These are phyloP conservation scores for Drosophila bocqueti DNA, from an alignment of 1,140 invertebrate genomes.

Conservation along the genomic window DNA sequence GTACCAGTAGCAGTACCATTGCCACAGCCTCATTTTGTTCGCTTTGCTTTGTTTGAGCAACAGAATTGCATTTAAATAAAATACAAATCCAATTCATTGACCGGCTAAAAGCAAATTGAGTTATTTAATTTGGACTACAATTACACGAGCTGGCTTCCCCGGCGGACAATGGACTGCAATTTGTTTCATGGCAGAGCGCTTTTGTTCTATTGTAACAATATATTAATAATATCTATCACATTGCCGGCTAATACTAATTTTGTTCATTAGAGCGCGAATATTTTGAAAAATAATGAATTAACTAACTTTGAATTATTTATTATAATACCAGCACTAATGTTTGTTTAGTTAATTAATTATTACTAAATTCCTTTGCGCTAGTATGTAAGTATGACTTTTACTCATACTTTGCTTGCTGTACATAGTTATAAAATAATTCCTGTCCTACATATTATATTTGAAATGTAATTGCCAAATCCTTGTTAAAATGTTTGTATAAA, in stretches of 20 bases:
- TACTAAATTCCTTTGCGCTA: too few relatives aligned
- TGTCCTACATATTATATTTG: neutral
- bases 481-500: neutral
- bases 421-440: neutral
- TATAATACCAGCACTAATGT: too few relatives aligned
- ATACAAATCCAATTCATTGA: constrained; percentile 56
- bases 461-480: neutral
- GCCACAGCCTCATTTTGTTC: constrained; percentile 17
- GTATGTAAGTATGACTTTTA: neutral
- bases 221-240: constrained; percentile 31
- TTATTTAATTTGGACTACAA: constrained; percentile 53
- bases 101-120: constrained; percentile 56
- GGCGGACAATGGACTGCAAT: constrained; percentile 27
- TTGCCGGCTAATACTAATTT: constrained; percentile 32
- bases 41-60: constrained; percentile 22
- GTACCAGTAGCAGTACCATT: neutral
- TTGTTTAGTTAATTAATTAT: neutral
- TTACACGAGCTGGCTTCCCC: constrained; percentile 23
- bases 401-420: neutral
- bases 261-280: constrained; percentile 10
- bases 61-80: constrained; percentile 56
- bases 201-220: constrained; percentile 12
- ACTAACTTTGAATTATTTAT: too few relatives aligned
- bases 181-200: constrained; percentile 23
- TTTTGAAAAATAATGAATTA: too few relatives aligned